Base-by-base conservation (phyloP, 2,113 vertebrate species). In the Dasyurus viverrinus region DNA sequence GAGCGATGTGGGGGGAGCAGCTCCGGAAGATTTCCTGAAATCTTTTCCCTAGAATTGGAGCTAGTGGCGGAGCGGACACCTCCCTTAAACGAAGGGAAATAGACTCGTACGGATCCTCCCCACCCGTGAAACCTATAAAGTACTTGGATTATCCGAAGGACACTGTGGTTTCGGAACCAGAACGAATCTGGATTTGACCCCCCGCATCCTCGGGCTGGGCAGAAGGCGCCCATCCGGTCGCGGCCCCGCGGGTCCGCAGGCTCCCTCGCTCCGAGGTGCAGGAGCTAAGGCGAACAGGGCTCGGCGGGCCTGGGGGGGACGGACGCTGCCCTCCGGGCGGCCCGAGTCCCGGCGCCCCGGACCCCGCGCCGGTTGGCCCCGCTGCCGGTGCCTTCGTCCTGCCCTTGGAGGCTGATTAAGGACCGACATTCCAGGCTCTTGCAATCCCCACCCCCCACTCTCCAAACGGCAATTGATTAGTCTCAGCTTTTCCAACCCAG, bases 381-480 rank as follows among this genome's bases (percentile, higher is more conserved):
- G 98, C 98, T 98, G 95, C 91, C 91, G 76, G 93, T 95, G 93
- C 92, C 27, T 94, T 95, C 95, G 96, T 97, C 96, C 97, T 97
- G 96, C 57, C 95, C 54, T 93, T 93, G 97, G 95, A 76, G 95
- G 90, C 94, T 94, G 97, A 97, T 96, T 96, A 97, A 97, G 97
- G 60, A 89, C 93, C 54, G 96, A 91, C 93, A 97, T 97, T 97
- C 94, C 95, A 97, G 84, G 9, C 89, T 90, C 84, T 93, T 95
- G 96, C 98, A 68, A 36, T 68, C 92, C 96, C 98, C 96, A 97
- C 97, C 52, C 52, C 97, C 93, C 97, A 98, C 93, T 95, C 97
- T 98, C 98, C 98, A 97, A 98, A 97, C 98, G 97, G 97, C 97
- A 98, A 98, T 98, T 98, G 98, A 98, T 99, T 98, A 98, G 98